Evolutionary conservation across 2,888 invertebrate genomes (phyloP), one percentile per base, ranked within the genome.

Genomic region (Monoplex corrugatus): DNA sequence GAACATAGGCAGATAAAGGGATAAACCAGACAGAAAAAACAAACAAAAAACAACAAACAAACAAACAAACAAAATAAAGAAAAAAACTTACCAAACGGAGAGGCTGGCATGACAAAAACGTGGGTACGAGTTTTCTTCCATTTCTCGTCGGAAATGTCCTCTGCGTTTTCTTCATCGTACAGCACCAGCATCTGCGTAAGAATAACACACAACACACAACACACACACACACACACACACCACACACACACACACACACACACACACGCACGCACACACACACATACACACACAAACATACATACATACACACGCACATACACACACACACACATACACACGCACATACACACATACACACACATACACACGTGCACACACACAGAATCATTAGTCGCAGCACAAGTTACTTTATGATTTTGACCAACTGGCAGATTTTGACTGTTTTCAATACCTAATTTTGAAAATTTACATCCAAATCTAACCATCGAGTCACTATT

Each of bases 321-420:
- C 28, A 86, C 38, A 63, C 44, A 86, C 63, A 63, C 35, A 83
- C 44, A 83, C 44, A 44, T 40, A 83, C 83, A 83, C 40, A n/a
- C 44, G 44, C 43, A 83, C 19, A 83, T 40, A 83, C 19, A 43
- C 43, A 40, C 83, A 40, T 2, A 83, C 45, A n/a, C 28, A 57
- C 28, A 28, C 35, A 13, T 28, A 38, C 19, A 50, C 50, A 16
- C 16, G 50, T 50, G 50, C 50, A 16, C 50, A 50, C 16, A 50
- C 16, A 50, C 50, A 13, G 50, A 50, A 50, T 50, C 50, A 50
- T 50, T n/a, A n/a, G n/a, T n/a, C n/a, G n/a, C n/a, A n/a, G n/a
- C n/a, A n/a, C n/a, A n/a, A n/a, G n/a, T n/a, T n/a, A n/a, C n/a
- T n/a, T n/a, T n/a, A n/a, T n/a, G n/a, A n/a, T n/a, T n/a, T n/a